Base-by-base conservation (phyloP, 2,113 vertebrate genomes). In the Andinoacara biseriatus region DNA sequence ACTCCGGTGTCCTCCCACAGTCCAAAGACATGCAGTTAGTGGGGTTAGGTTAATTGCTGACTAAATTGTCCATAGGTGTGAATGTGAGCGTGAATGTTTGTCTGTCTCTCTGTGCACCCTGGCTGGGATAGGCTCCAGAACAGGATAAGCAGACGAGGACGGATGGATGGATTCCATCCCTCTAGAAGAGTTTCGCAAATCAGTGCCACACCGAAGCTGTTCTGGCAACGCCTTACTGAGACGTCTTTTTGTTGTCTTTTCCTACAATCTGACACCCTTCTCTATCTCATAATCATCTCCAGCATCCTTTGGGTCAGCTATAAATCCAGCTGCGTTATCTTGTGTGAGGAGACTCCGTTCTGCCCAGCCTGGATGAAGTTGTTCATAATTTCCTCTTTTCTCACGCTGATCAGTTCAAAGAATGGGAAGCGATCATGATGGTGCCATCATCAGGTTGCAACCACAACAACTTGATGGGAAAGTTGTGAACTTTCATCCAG, bases 401-500 rank as follows among this genome's bases (percentile, higher is more conserved):
- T 94, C 92, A 94, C 80, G 86, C 86, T 59, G 81, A 76, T 86
- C 77, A 33, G 75, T 81, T 90, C 86, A 88, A 57, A 87, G 17
- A 74, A 61, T 54, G 31, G 72, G 79, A 87, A 57, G 31, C n/a
- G 15, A 85, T 46, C 38, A 9, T 5, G 65, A 76, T 10, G 60
- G 74, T 81, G 85, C 75, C 85, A 54, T 61, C 20, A 63, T 57
- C 10, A 1, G 33, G 46, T 3, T 72, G 67, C 46, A 72, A 67
- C 35, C 46, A 43, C 67, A 83, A 81, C 78, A 58, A 63, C 67
- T 65, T 38, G 61, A 88, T 91, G 92, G 92, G 92, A 95, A 94
- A 84, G 79, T 57, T 60, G 84, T 93, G 93, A 93, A 93, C 93
- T 92, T 91, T 86, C 38, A 78, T 81, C 80, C 81, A 59, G 63